Base-by-base conservation (phyloP, 2,888 invertebrate genomes). In the Acleris cristana region DNA sequence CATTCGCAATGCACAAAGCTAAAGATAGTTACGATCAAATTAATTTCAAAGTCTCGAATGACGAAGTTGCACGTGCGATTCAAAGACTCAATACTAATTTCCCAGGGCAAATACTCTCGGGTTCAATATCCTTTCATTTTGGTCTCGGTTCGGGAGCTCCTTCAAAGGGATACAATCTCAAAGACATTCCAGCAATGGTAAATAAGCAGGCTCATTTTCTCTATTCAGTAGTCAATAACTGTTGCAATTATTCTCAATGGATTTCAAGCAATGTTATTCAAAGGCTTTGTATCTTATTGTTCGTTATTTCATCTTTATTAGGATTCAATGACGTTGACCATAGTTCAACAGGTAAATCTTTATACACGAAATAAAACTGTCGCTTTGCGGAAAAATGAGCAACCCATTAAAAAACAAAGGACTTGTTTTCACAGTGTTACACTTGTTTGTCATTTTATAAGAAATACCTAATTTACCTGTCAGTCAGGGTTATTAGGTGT, bases 151-250 rank as follows among this genome's bases (percentile, higher is more conserved):
- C 48, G 51, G 18, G 51, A 21, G 23, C 57, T 3, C 45, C 12
- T 18, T 58, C 58, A 58, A 58, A 58, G 58, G 58, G 48, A 16
- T 23, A 26, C 10, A n/a, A 45, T 26, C 18, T 58, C 58, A 48
- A 58, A 58, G 48, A 58, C 44, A 58, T 58, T 58, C 26, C 48
- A 30, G 40, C 51, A 52, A 40, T 19, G n/a, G 60, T 40, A 60
- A 60, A 51, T 51, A 51, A 52, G 40, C 60, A 51, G 14, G 52
- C 19, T 60, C 14, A 51, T 60, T 52, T 52, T 19, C 60, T 60
- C 40, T 19, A 52, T 60, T 60, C 40, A 34, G 19, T 5, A 60
- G 51, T 40, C 40, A 60, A 62, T 48, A 21, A 48, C 34, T 21
- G 21, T 45, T 8, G 30, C 51, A 59, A 59, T 49, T 58, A 58